These are phyloP conservation scores for Heliconius hewitsoni DNA, from an alignment of 1,140 invertebrate species.

Conservation along the genomic window DNA sequence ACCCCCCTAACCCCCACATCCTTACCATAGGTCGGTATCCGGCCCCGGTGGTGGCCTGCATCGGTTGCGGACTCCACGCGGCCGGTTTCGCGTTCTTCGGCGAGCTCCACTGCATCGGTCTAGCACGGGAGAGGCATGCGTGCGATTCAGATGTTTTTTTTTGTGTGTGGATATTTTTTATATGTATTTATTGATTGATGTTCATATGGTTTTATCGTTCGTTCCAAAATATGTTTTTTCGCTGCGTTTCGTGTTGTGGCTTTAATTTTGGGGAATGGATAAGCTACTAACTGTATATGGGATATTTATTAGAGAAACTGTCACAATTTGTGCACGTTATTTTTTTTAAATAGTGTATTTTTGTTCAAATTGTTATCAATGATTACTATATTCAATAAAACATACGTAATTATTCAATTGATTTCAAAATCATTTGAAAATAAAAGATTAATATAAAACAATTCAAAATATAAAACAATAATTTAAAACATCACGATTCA, in stretches of 20 bases:
- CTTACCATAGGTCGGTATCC: constrained; percentile 93
- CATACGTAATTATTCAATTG: too few relatives aligned
- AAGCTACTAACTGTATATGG: too few relatives aligned
- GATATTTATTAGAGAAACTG: too few relatives aligned
- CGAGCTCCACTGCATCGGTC: constrained; percentile 92
- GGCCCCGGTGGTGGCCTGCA: constrained; percentile 91
- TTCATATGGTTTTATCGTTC: neutral
- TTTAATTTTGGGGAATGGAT: too few relatives aligned
- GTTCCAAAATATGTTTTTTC: constrained; percentile 8
- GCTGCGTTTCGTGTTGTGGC: neutral
- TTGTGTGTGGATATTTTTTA: neutral
- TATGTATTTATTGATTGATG: neutral
- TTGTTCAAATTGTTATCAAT: too few relatives aligned
- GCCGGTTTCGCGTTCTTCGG: constrained; percentile 90
- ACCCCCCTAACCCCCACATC: neutral
- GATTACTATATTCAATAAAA: too few relatives aligned
- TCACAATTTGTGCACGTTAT: too few relatives aligned
- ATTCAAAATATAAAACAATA: neutral
- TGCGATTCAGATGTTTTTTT: constrained; percentile 27
- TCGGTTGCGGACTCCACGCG: constrained; percentile 91
- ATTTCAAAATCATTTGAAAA: too few relatives aligned
- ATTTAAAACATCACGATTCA: neutral
- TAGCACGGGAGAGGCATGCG: constrained; percentile 62
- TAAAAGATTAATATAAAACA: too few relatives aligned
- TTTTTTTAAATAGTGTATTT: too few relatives aligned